Percentiles rank a stretch among this genome's conserved stretches.
These are phyloP conservation scores for Bhutanitis thaidina DNA, from an alignment of 2,888 invertebrate species.

Conservation along the genomic window DNA sequence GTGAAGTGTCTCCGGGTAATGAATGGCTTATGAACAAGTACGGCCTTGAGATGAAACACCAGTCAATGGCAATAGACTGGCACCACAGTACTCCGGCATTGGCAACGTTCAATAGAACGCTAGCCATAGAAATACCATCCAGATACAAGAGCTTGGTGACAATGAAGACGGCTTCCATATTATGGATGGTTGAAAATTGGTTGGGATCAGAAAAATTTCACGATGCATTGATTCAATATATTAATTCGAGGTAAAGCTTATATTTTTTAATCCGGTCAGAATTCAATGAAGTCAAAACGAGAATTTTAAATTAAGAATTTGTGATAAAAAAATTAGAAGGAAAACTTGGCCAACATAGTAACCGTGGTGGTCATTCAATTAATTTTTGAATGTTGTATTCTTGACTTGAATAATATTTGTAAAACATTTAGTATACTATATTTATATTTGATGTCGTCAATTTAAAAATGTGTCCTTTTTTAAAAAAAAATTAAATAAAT, in stretches of 20 bases:
- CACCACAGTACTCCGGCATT: constrained; percentile 53
- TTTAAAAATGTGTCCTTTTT: too few relatives aligned
- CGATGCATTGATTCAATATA: constrained; percentile 55
- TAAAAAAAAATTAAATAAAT: too few relatives aligned
- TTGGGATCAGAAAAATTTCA: constrained; percentile 54
- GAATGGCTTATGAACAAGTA: constrained; percentile 42
- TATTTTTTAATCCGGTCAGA: too few relatives aligned
- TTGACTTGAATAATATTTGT: too few relatives aligned
- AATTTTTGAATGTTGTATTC: too few relatives aligned
- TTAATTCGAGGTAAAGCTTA: constrained; percentile 43
- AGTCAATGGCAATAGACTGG: constrained; percentile 62
- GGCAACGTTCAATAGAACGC: constrained; percentile 48
- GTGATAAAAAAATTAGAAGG: too few relatives aligned
- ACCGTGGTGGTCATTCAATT: too few relatives aligned
- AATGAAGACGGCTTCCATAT: constrained; percentile 63
- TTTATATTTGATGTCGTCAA: too few relatives aligned
- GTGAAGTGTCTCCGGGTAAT: constrained; percentile 26
- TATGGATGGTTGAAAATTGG: constrained; percentile 75
- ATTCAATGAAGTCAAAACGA: too few relatives aligned
- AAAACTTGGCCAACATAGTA: too few relatives aligned
- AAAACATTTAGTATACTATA: too few relatives aligned
- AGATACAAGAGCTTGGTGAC: constrained; percentile 56
- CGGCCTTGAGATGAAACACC: constrained; percentile 56
- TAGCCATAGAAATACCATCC: constrained; percentile 55
- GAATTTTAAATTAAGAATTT: too few relatives aligned